Base-by-base conservation (phyloP, 2,113 vertebrate species). In the Notarius quadriscutis region DNA sequence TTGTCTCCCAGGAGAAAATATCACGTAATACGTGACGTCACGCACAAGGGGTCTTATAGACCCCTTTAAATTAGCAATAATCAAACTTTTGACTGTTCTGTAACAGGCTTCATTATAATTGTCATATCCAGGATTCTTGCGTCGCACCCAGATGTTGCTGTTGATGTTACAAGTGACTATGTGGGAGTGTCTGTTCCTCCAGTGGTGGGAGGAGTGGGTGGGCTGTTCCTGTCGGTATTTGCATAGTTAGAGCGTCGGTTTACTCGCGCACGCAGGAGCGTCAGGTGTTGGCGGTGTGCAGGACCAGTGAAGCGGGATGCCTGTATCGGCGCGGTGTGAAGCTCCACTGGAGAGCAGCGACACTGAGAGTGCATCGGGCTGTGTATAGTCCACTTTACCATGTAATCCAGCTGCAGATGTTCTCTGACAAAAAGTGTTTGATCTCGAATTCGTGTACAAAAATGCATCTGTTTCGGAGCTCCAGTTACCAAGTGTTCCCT, bases 391-490 rank as follows among this genome's bases (percentile, higher is more conserved):
- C 80, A 5, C 48, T 84, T 81, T 86, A 85, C 18, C 55, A 88
- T 91, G 91, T 77, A 62, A 79, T 84, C n/a, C 83, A 57, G 22
- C 71, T 11, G 89, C 84, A 79, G 67, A 90, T 82, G 89, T 88
- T 74, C 83, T 89, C 88, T 17, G 84, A 88, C 89, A 87, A 86
- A 69, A 14, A 65, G 25, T 25, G 25, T n/a, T 91, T 48, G 22
- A 84, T 71, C 86, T 77, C 34, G 50, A 67, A 30, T 63, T 57
- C 48, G 20, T 18, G 34, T 48, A 14, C 7, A 82, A 95, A 95
- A 89, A 97, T 98, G 97, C 96, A 97, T 94, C 94, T 97, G 87
- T 96, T 98, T 91, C 95, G 97, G 90, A 98, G 94, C 94, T 96
- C 95, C 88, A 95, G 95, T 90, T 99, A 99, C 91, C 96, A 95